phyloP scores from a whole-genome alignment of 1,140 invertebrate genomes.

The Philopotamus ludificatus region DNA sequence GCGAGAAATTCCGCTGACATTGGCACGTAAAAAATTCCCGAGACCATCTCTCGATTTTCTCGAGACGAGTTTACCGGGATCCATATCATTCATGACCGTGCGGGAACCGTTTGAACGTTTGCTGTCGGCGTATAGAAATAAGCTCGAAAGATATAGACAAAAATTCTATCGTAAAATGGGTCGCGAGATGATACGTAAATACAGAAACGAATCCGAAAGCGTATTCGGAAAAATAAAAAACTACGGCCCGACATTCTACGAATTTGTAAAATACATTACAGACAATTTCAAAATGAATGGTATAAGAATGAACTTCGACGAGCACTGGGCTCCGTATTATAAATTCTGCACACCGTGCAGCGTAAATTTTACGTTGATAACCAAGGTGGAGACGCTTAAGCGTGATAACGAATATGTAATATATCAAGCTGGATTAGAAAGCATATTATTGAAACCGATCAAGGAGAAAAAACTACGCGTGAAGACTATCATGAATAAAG shows the following conservation, averaged over 20 bases:
- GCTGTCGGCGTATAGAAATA: slow-evolving; percentile 87
- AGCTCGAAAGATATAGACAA: slow-evolving; percentile 72
- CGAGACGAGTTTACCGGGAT: slow-evolving; percentile 55
- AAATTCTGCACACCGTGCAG: slow-evolving; percentile 73
- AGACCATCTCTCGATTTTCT: slow-evolving; percentile 59
- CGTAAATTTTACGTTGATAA: slow-evolving; percentile 63
- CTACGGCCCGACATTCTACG: slow-evolving; percentile 63
- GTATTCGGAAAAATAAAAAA: slow-evolving; percentile 49
- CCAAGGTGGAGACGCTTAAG: slow-evolving; percentile 69
- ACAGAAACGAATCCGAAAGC: slow-evolving; percentile 50
- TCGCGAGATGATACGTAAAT: slow-evolving; percentile 61
- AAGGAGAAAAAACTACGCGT: slow-evolving; percentile 55
- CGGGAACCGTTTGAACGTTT: slow-evolving; percentile 89
- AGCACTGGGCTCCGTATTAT: slow-evolving; percentile 75
- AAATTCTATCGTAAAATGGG: slow-evolving; percentile 71
- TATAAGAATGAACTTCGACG: slow-evolving; percentile 56
- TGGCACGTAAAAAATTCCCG: slow-evolving; percentile 62
- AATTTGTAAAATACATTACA: slow-evolving; percentile 68
- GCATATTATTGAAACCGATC: slow-evolving; percentile 55
- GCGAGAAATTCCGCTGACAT: slow-evolving; percentile 58
- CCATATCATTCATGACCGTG: slow-evolving; percentile 77
- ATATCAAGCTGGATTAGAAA: slow-evolving; percentile 58
- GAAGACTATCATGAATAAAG: slow-evolving; percentile 57
- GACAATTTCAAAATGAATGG: slow-evolving; percentile 49
- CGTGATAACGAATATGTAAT: slow-evolving; percentile 70